Evolutionary conservation across 1,140 invertebrate species (phyloP).

Genomic region (Samia ricini): DNA sequence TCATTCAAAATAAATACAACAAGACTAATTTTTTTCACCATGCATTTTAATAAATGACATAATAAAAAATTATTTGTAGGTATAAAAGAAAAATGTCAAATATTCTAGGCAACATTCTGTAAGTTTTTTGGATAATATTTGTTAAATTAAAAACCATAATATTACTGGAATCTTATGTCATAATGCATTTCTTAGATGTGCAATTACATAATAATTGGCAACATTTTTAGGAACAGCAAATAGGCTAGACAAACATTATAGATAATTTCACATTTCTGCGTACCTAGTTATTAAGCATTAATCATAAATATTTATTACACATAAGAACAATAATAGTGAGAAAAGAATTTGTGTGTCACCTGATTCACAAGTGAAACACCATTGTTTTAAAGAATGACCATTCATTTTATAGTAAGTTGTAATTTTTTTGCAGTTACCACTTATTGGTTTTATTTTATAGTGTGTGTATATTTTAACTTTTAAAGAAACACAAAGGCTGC

Average conservation of each 20-base stretch:
- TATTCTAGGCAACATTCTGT: too few species aligned
- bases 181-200: background rate
- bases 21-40: too few species aligned
- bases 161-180: too few species aligned
- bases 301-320: slow-evolving; percentile 22
- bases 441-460: background rate
- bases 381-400: too few species aligned
- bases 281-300: slow-evolving; percentile 11
- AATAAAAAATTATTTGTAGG: too few species aligned
- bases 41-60: too few species aligned
- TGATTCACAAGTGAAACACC: slow-evolving; percentile 40
- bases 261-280: slow-evolving; percentile 6
- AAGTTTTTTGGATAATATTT: too few species aligned
- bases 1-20: too few species aligned
- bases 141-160: too few species aligned
- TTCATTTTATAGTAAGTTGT: slow-evolving; percentile 27
- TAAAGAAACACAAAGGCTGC: too few species aligned
- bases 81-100: too few species aligned
- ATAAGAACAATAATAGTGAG: slow-evolving; percentile 38
- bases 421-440: background rate
- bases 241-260: background rate
- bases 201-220: slow-evolving; percentile 3
- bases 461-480: background rate
- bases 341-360: slow-evolving; percentile 43
- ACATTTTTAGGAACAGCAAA: background rate